These are phyloP conservation scores for Odontesthes bonariensis DNA, from an alignment of 2,113 vertebrate species.

Conservation along the genomic window DNA sequence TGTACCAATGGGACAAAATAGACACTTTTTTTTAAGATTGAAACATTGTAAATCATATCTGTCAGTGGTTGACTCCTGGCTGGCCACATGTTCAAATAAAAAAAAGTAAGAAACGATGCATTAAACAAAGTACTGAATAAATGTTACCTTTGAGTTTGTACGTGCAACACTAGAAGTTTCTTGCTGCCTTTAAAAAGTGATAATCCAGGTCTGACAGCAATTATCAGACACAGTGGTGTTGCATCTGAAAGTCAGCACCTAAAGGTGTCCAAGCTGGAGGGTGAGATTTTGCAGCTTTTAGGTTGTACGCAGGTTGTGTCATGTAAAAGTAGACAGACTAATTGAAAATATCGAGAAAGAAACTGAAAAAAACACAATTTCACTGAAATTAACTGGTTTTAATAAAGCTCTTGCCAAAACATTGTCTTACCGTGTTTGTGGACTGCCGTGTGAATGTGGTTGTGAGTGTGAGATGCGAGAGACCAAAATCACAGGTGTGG, in stretches of 20 bases:
- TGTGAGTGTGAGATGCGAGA: not conserved
- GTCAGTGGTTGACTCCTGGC: not conserved
- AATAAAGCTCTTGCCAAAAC: constrained; percentile 31
- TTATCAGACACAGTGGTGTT: constrained; percentile 62
- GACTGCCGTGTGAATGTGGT: not conserved
- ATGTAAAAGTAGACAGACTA: constrained; percentile 5
- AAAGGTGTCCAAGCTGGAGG: constrained; percentile 26
- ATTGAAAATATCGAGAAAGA: not conserved
- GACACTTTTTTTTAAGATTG: not conserved
- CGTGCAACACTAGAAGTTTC: constrained; percentile 12
- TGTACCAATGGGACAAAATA: not conserved
- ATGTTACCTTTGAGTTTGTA: constrained; percentile 4
- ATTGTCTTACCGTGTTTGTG: constrained; percentile 15
- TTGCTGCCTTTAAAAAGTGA: constrained; percentile 38
- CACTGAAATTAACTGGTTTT: constrained; percentile 6
- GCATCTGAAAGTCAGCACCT: constrained; percentile 53
- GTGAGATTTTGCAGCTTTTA: constrained; percentile 1
- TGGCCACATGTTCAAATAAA: not conserved
- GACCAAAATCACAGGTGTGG: constrained; percentile 47
- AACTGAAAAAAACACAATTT: not conserved
- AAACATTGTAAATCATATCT: not conserved
- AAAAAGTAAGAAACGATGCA: not conserved
- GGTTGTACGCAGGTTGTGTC: constrained; percentile 13
- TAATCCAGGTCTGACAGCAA: constrained; percentile 58
- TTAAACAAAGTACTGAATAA: constrained; percentile 5